Percentiles rank a stretch among this genome's conserved stretches.
phyloP scores from a whole-genome alignment of 2,888 invertebrate genomes.

The Brachycybe producta region DNA sequence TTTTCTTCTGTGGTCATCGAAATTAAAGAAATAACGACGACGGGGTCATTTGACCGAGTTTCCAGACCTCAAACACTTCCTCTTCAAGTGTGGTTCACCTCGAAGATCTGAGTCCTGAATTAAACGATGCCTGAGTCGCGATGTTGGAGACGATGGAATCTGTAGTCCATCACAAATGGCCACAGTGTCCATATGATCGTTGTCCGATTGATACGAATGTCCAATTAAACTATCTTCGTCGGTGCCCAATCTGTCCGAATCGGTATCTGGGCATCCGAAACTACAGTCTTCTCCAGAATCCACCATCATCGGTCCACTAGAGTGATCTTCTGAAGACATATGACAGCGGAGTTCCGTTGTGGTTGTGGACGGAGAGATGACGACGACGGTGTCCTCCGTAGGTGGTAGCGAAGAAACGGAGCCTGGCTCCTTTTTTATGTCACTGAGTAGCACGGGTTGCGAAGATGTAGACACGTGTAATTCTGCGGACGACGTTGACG shows the following conservation, averaged over 20 bases:
- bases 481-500: neutral
- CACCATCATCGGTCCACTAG: constrained; percentile 11
- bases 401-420: neutral
- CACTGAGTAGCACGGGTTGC: too few species aligned
- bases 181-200: neutral
- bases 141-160: constrained; percentile 11
- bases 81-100: constrained; percentile 17
- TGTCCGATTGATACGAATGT: constrained; percentile 3
- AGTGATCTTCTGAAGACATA: neutral
- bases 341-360: neutral
- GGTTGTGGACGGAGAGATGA: neutral
- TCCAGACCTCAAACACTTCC: constrained; percentile 17
- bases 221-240: constrained; percentile 10
- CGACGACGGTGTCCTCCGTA: neutral
- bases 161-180: neutral
- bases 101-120: neutral
- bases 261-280: constrained; percentile 15
- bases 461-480: too few species aligned
- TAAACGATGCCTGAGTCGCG: constrained; percentile 2
- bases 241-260: constrained; percentile 10
- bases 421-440: too few species aligned
- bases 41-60: constrained; percentile 16
- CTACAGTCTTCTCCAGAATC: constrained; percentile 17
- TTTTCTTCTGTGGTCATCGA: too few species aligned
- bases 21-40: too few species aligned